phyloP scores from a whole-genome alignment of 1,140 invertebrate species.

The Brachionus manjavacas region DNA sequence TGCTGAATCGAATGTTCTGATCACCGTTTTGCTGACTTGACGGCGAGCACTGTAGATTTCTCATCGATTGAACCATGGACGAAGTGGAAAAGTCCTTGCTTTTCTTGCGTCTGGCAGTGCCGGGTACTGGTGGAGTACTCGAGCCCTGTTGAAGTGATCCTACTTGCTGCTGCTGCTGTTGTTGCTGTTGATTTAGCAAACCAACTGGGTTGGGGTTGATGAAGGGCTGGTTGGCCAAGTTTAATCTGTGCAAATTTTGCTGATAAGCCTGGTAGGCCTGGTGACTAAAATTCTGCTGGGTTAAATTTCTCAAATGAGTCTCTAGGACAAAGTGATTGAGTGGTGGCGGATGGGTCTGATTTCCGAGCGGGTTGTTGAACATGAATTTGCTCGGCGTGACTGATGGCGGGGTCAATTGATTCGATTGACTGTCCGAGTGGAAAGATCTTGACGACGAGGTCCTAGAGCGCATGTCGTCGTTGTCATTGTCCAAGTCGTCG shows the following conservation, averaged over 20 bases:
- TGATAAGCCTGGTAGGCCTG: conserved; percentile 29
- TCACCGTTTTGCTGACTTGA: conserved; percentile 1
- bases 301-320: conserved; percentile 40
- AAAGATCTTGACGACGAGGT: conserved; percentile 1
- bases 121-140: background rate
- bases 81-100: conserved; percentile 4
- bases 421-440: background rate
- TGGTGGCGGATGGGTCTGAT: background rate
- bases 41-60: conserved; percentile 30
- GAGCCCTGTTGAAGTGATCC: background rate
- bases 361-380: background rate
- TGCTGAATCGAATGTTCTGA: conserved; percentile 37
- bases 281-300: conserved; percentile 22
- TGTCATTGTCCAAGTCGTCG: background rate
- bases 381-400: conserved; percentile 3
- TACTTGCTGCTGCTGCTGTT: background rate
- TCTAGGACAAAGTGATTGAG: conserved; percentile 4
- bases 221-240: background rate
- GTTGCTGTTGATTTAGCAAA: background rate
- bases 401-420: background rate
- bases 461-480: conserved; percentile 25
- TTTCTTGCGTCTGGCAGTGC: background rate
- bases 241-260: background rate
- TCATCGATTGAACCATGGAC: conserved; percentile 15
- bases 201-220: background rate